Conservation (phyloP, 2,888 invertebrate genomes). For the Apoderus coryli region DNA sequence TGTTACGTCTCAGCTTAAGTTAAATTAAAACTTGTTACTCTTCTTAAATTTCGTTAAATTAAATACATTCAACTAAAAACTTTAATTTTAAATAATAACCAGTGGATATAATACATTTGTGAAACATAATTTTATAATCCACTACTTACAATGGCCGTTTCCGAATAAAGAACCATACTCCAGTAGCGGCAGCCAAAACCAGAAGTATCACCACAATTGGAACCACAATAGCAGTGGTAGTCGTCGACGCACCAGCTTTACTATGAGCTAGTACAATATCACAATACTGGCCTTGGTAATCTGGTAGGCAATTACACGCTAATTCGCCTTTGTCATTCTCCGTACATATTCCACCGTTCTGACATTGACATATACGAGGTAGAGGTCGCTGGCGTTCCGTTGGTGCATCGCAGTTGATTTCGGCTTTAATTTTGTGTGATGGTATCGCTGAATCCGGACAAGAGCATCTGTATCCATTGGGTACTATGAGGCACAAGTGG, state of each 20-base stretch:
- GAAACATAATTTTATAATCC: neutral
- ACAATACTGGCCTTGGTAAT: constrained; percentile 60
- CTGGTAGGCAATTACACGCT: constrained; percentile 56
- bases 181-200: constrained; percentile 55
- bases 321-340: constrained; percentile 42
- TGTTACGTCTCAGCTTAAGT: too few relatives aligned
- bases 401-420: constrained; percentile 70
- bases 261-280: constrained; percentile 47
- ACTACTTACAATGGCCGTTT: constrained; percentile 72
- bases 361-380: constrained; percentile 69
- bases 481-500: constrained; percentile 84
- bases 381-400: constrained; percentile 59
- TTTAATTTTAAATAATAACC: too few relatives aligned
- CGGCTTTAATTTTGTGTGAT: constrained; percentile 36
- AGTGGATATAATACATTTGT: too few relatives aligned
- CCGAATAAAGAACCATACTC: constrained; percentile 67
- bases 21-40: too few relatives aligned
- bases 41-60: too few relatives aligned
- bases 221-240: constrained; percentile 57
- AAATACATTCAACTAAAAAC: too few relatives aligned
- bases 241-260: constrained; percentile 38
- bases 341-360: constrained; percentile 71
- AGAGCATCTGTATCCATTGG: constrained; percentile 74
- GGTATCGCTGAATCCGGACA: constrained; percentile 67
- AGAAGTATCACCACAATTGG: constrained; percentile 68